Evolutionary conservation across 1,140 invertebrate genomes (phyloP).

Genomic region (Lepidotrigona ventralis): DNA sequence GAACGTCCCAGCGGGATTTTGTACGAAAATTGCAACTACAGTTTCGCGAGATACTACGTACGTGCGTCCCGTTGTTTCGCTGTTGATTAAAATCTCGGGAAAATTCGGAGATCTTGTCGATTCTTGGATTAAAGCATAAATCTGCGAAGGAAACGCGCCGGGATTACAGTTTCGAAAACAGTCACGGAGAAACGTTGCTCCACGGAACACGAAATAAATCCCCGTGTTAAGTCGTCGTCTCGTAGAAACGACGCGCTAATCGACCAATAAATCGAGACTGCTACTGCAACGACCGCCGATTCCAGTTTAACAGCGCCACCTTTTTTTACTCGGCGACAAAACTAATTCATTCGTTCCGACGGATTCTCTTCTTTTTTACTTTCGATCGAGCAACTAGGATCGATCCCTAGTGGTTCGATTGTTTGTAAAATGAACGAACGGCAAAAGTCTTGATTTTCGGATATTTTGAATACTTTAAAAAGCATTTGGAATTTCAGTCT

Average conservation of each 20-base stretch:
- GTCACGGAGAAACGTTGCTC: background rate
- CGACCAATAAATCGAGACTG: background rate
- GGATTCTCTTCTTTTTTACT: background rate
- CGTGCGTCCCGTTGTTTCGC: background rate
- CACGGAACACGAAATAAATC: background rate
- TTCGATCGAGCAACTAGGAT: background rate
- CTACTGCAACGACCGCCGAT: background rate
- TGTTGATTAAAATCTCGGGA: conserved; percentile 4
- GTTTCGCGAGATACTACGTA: background rate
- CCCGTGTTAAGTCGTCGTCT: background rate
- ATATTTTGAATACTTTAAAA: too few species aligned
- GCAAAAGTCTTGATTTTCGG: too few species aligned
- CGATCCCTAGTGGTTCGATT: background rate
- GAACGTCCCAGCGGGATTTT: background rate
- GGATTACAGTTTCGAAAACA: background rate
- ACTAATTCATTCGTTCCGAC: background rate
- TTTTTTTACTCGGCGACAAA: background rate
- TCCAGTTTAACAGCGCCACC: too few species aligned
- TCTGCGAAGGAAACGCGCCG: background rate
- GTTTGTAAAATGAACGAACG: background rate
- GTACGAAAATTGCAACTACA: background rate
- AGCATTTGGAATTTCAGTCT: too few species aligned
- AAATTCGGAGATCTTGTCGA: background rate
- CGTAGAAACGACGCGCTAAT: background rate
- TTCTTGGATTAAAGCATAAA: conserved; percentile 7